Conservation (phyloP, 2,888 invertebrate genomes). For the Pyrrhia umbra region DNA sequence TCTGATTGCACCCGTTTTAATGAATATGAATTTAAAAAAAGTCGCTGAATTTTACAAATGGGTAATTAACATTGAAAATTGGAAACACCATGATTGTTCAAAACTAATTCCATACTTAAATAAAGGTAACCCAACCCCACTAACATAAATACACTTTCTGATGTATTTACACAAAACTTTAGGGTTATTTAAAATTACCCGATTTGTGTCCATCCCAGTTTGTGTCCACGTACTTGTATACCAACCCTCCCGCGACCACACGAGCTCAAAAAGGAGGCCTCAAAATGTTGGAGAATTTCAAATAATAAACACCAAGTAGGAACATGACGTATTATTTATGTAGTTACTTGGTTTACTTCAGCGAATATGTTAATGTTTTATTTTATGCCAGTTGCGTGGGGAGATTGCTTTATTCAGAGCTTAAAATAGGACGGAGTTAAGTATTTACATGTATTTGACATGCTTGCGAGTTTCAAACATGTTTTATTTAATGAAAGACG, state of each 20-base stretch:
- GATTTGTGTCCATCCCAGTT: conserved; percentile 23
- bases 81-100: too few species aligned
- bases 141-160: conserved; percentile 24
- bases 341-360: conserved; percentile 10
- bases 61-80: too few species aligned
- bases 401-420: conserved; percentile 17
- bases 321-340: conserved; percentile 31
- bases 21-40: too few species aligned
- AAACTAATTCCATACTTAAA: background rate
- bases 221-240: conserved; percentile 34
- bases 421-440: conserved; percentile 1
- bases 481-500: too few species aligned
- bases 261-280: conserved; percentile 32
- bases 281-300: conserved; percentile 32
- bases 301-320: conserved; percentile 29
- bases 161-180: conserved; percentile 36
- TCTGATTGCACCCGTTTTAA: too few species aligned
- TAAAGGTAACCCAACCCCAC: background rate
- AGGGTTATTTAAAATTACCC: conserved; percentile 42
- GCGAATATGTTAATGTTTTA: conserved; percentile 19
- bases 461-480: too few species aligned
- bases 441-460: background rate
- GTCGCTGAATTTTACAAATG: too few species aligned
- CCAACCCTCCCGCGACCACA: conserved; percentile 43
- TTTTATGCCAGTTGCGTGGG: conserved; percentile 13